Evolutionary conservation across 2,888 invertebrate species (phyloP).

Genomic region (Diloba caeruleocephala): DNA sequence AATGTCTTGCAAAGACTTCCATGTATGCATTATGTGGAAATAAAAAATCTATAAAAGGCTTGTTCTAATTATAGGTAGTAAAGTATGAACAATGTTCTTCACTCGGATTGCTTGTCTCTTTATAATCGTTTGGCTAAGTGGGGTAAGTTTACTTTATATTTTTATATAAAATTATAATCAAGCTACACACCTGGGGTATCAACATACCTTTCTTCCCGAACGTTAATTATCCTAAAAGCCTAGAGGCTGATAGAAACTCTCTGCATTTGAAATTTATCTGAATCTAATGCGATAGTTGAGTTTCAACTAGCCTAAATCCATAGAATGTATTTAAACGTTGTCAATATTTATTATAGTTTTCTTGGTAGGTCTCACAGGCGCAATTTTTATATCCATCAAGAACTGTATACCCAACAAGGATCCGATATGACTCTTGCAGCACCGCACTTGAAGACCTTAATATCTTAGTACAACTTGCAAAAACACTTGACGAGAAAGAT

Average conservation of each 20-base stretch:
- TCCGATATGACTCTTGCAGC: slow-evolving; percentile 54
- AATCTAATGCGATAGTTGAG: no score
- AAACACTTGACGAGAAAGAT: slow-evolving; percentile 39
- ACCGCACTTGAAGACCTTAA: slow-evolving; percentile 60
- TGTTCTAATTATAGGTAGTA: slow-evolving; percentile 8
- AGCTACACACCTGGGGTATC: no score
- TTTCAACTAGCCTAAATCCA: no score
- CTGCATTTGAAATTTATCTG: no score
- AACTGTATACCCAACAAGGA: slow-evolving; percentile 21
- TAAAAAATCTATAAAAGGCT: slow-evolving; percentile 26
- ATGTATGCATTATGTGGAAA: slow-evolving; percentile 52
- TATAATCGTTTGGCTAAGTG: slow-evolving; percentile 47
- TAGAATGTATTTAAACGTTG: no score
- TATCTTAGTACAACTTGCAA: slow-evolving; percentile 52
- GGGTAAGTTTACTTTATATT: slow-evolving; percentile 55
- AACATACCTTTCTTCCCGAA: background rate
- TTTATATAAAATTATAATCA: background rate
- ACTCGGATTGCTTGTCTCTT: slow-evolving; percentile 40
- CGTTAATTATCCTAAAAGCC: no score
- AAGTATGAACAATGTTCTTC: slow-evolving; percentile 35
- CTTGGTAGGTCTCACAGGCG: slow-evolving; percentile 47
- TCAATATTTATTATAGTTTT: background rate
- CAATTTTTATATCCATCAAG: slow-evolving; percentile 37
- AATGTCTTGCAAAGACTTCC: slow-evolving; percentile 27
- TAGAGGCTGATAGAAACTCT: no score